Conservation (phyloP, 2,888 invertebrate species). For the Myopa tessellatipennis region DNA sequence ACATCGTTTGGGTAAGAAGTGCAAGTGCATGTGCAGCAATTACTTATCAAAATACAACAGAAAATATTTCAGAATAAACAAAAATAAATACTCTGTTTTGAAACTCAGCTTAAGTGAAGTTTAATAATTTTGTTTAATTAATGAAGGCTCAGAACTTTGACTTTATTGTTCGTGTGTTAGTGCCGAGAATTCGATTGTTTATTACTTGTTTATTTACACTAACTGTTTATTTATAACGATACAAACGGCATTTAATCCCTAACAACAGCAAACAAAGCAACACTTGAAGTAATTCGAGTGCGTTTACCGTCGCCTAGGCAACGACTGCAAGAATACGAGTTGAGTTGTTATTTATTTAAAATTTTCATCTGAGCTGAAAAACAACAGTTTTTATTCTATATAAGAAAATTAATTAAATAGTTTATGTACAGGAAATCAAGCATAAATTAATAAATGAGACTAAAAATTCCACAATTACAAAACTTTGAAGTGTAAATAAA, state of each 20-base stretch:
- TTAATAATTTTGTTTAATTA: neutral
- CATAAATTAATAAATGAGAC: no score
- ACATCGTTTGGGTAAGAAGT: conserved; percentile 28
- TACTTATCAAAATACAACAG: neutral
- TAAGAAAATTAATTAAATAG: neutral
- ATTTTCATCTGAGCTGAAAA: conserved; percentile 14
- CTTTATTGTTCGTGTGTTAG: neutral
- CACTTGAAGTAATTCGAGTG: conserved; percentile 1
- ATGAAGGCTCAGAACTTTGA: neutral
- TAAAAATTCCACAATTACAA: no score
- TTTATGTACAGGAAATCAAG: no score
- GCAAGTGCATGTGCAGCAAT: conserved; percentile 22
- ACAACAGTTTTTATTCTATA: neutral
- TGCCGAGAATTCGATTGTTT: neutral
- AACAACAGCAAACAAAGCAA: no score
- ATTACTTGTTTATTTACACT: neutral
- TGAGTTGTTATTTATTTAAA: conserved; percentile 43
- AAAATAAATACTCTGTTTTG: neutral
- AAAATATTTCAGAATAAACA: neutral
- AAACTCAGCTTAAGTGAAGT: neutral
- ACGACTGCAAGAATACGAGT: conserved; percentile 22
- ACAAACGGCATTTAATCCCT: conserved; percentile 28
- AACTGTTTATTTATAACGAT: conserved; percentile 22
- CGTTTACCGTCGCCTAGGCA: conserved; percentile 38
- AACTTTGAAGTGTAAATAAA: no score